Evolutionary conservation across 2,797 vertebrate genomes (phyloP).

Genomic region (Selene dorsalis): DNA sequence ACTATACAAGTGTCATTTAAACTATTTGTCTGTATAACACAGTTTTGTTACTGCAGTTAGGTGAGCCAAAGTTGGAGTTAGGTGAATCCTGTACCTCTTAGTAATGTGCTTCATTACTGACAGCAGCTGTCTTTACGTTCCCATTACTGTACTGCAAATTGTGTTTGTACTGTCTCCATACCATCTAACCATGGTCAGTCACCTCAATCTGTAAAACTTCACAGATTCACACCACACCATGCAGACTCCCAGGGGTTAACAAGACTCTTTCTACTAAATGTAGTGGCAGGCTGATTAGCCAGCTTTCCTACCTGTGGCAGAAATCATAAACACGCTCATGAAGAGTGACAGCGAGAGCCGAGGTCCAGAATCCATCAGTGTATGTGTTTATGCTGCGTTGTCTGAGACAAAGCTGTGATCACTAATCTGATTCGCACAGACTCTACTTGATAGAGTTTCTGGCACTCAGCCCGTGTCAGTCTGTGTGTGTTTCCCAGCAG

Average conservation of each 20-base stretch:
- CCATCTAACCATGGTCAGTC: neutral
- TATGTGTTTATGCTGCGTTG: slow-evolving; percentile 26
- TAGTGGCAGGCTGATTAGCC: neutral
- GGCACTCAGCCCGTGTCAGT: slow-evolving; percentile 28
- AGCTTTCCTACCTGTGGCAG: slow-evolving; percentile 69
- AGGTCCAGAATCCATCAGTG: slow-evolving; percentile 70
- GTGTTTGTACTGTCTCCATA: neutral
- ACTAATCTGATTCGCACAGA: slow-evolving; percentile 42
- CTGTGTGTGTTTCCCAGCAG: slow-evolving; percentile 58
- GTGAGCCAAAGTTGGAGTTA: neutral
- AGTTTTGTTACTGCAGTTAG: neutral
- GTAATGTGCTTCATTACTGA: no score
- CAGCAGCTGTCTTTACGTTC: neutral
- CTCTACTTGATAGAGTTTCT: slow-evolving; percentile 31
- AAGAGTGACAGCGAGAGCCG: slow-evolving; percentile 41
- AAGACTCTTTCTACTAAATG: neutral
- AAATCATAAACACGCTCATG: slow-evolving; percentile 57
- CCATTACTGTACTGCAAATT: neutral
- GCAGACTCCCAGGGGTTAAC: neutral
- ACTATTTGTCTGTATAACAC: neutral
- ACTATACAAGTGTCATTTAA: neutral
- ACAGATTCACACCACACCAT: slow-evolving; percentile 15
- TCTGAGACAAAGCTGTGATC: slow-evolving; percentile 46
- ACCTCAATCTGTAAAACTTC: neutral
- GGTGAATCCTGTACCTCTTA: neutral